A percentile compares a stretch with the other conserved stretches of the same genome.
phyloP scores from a whole-genome alignment of 2,113 vertebrate species.

The Copsychus sechellarum region DNA sequence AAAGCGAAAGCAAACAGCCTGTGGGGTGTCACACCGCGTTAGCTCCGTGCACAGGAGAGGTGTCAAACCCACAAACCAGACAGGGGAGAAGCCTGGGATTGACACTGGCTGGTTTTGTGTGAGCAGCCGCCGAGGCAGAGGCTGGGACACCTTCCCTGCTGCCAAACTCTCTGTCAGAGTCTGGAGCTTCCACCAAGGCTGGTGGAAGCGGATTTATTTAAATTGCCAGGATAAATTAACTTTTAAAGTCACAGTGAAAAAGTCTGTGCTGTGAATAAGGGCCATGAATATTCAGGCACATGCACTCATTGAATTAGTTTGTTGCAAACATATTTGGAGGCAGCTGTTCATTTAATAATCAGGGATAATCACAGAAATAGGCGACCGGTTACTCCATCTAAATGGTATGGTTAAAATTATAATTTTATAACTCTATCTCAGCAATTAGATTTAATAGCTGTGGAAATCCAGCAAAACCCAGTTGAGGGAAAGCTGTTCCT shows the following conservation, averaged over 20 bases:
- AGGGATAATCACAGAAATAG: conserved; percentile 69
- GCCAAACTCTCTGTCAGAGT: background rate
- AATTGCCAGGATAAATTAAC: conserved; percentile 65
- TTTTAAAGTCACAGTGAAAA: conserved; percentile 50
- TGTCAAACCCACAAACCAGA: background rate
- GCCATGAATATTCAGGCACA: conserved; percentile 74
- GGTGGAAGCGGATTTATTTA: conserved; percentile 45
- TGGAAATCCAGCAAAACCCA: conserved; percentile 52
- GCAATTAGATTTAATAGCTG: conserved; percentile 67
- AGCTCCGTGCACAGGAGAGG: background rate
- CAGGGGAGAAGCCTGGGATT: background rate
- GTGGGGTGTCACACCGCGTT: background rate
- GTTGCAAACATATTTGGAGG: conserved; percentile 71
- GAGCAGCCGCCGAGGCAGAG: background rate
- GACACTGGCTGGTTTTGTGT: background rate
- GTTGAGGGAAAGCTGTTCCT: conserved; percentile 32
- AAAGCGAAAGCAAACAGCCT: conserved; percentile 27
- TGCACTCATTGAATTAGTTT: conserved; percentile 66
- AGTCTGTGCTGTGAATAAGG: background rate
- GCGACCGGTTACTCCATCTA: conserved; percentile 53
- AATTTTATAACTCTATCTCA: conserved; percentile 69
- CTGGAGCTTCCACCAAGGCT: background rate
- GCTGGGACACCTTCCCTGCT: background rate
- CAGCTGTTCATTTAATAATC: conserved; percentile 79
- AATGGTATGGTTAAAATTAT: conserved; percentile 69